Evolutionary conservation across 1,140 invertebrate species (phyloP).

Genomic region (Zaprionus africanus): DNA sequence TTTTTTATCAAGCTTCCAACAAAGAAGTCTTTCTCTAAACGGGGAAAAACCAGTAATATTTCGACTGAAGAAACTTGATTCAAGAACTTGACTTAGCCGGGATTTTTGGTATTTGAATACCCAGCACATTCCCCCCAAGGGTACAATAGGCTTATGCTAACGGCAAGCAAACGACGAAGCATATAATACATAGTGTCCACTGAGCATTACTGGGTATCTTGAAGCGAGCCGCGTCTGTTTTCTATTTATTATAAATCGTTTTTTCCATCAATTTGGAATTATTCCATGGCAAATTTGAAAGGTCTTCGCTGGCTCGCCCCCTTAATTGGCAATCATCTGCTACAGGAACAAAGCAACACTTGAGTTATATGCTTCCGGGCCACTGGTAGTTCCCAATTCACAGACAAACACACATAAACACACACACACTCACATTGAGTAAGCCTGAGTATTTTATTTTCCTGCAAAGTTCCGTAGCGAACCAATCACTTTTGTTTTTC

Average conservation of each 20-base stretch:
- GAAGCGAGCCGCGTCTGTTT: not conserved
- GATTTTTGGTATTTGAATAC: not conserved
- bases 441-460: not conserved
- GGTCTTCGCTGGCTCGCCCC: not conserved
- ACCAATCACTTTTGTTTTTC: conserved; percentile 18
- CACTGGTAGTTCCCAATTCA: not conserved
- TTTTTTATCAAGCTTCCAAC: not conserved
- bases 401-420: not conserved
- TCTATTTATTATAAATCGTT: conserved; percentile 1
- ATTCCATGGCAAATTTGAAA: conserved; percentile 1
- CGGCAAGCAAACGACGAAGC: not conserved
- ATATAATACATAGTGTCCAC: not conserved
- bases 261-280: not conserved
- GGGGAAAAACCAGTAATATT: conserved; percentile 6
- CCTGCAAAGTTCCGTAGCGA: conserved; percentile 1
- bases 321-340: conserved; percentile 14
- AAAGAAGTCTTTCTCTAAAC: conserved; percentile 3
- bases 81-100: conserved; percentile 9
- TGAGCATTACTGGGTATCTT: not conserved
- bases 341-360: not conserved
- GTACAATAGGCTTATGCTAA: not conserved
- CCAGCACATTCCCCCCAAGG: not conserved
- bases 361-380: not conserved
- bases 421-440: not conserved
- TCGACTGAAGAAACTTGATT: conserved; percentile 11